Evolutionary conservation across 1,140 invertebrate genomes (phyloP), one percentile per base, ranked within the genome.

Genomic region (Thrips palmi): DNA sequence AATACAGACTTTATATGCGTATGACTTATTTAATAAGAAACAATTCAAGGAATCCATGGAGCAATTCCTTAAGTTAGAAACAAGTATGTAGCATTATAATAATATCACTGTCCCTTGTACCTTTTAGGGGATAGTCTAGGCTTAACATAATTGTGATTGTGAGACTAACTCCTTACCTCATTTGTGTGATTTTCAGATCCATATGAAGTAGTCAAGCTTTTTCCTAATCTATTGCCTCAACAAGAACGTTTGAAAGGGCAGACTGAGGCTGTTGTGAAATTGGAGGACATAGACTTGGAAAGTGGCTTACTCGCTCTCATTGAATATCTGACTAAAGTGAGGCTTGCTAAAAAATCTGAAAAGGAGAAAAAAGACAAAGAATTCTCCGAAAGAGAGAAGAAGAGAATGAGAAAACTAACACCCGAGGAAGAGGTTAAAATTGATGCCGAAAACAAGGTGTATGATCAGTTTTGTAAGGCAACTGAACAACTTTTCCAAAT

Each of bases 171-270:
- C n/a, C n/a, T 11, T 28, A 20, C 20, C 6, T 10, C 23, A 31
- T 6, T 28, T 31, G 36, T 18, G 25, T 39, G 33, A 38, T 18
- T 47, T 53, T 31, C 49, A 69, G 87, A 96, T 66, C 86, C 89
- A 0, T 84, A 83, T 35, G 83, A 93, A 57, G 89, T 97, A 0
- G 96, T 96, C 47, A 75, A 84, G 40, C 57, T 97, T 8, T 96
- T 89, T 63, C 89, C 92, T 2, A 82, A 87, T 53, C 59, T 94
- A 27, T 64, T 92, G 39, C 78, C 82, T 1, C 72, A 76, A 38
- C 64, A 70, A 39, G 61, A 55, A 43, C 58, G 8, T 49, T 47
- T 46, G 53, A 63, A 35, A 50, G 50, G 35, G 36, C 54, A 1
- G 46, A 50, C n/a, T n/a, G n/a, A n/a, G n/a, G n/a, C n/a, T n/a